These are phyloP conservation scores for Eupithecia vulgata DNA, from an alignment of 2,888 invertebrate genomes.

Conservation along the genomic window DNA sequence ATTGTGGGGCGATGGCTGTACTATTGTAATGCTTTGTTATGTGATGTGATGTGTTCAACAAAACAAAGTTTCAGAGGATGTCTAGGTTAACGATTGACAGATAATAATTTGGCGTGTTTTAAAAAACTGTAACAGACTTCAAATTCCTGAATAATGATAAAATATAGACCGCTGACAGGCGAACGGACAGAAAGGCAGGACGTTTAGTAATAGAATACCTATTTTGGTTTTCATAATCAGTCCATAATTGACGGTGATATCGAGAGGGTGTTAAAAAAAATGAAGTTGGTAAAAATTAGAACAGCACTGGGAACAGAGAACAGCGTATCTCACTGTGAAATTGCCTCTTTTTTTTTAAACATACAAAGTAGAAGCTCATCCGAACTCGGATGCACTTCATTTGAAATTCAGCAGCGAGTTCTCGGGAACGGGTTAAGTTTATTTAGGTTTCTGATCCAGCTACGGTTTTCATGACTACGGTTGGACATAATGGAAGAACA, in stretches of 20 bases:
- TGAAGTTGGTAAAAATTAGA: not conserved
- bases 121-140: too few relatives aligned
- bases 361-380: slow-evolving; percentile 15
- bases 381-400: slow-evolving; percentile 16
- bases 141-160: too few relatives aligned
- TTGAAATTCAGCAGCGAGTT: slow-evolving; percentile 27
- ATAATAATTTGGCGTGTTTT: too few relatives aligned
- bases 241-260: too few relatives aligned
- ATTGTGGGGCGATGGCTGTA: not conserved
- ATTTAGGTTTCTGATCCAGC: slow-evolving; percentile 4
- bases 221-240: too few relatives aligned
- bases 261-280: too few relatives aligned
- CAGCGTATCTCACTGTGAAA: not conserved
- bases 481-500: slow-evolving; percentile 12
- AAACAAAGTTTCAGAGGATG: not conserved
- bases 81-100: not conserved
- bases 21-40: not conserved
- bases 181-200: too few relatives aligned
- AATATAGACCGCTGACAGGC: too few relatives aligned
- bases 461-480: slow-evolving; percentile 13
- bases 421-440: slow-evolving; percentile 18
- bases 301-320: not conserved
- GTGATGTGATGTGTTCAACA: not conserved
- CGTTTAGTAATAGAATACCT: too few relatives aligned
- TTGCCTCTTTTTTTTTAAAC: not conserved